Evolutionary conservation across 1,140 invertebrate species (phyloP).

Genomic region (Druon quercuslanigerum): DNA sequence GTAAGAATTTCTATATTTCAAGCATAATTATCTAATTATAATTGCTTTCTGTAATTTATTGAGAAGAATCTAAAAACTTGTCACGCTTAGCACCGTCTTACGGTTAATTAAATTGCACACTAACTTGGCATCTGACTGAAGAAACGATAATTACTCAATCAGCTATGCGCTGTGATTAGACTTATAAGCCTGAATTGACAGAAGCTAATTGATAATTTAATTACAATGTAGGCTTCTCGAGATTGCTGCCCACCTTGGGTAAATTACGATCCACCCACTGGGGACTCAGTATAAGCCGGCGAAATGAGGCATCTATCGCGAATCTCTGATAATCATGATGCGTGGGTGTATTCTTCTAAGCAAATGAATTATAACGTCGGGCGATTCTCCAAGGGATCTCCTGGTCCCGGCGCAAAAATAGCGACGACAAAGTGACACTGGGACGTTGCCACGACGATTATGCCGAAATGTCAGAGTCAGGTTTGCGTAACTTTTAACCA

Average conservation of each 20-base stretch:
- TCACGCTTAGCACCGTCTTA: too few species aligned
- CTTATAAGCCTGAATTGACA: not conserved
- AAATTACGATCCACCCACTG: not conserved
- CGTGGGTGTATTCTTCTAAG: not conserved
- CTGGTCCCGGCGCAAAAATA: slow-evolving; percentile 15
- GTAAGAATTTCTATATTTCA: too few species aligned
- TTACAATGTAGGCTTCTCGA: slow-evolving; percentile 6
- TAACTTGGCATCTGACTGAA: too few species aligned
- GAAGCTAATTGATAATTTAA: slow-evolving; percentile 20
- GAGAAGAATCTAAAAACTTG: too few species aligned
- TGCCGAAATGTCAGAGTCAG: not conserved
- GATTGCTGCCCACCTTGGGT: slow-evolving; percentile 4
- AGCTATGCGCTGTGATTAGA: not conserved
- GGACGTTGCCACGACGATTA: slow-evolving; percentile 14
- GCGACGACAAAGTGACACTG: slow-evolving; percentile 18
- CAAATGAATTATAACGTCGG: not conserved
- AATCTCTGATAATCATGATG: not conserved
- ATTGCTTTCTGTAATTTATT: too few species aligned
- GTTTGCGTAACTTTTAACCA: slow-evolving; percentile 21
- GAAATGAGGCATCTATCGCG: not conserved
- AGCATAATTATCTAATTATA: too few species aligned
- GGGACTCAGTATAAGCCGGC: not conserved
- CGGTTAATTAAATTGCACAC: too few species aligned
- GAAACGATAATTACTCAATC: not conserved
- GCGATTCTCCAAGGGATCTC: slow-evolving; percentile 25